These are phyloP conservation scores for Gallinago jamesoni DNA, from an alignment of 2,113 vertebrate species.

Conservation along the genomic window DNA sequence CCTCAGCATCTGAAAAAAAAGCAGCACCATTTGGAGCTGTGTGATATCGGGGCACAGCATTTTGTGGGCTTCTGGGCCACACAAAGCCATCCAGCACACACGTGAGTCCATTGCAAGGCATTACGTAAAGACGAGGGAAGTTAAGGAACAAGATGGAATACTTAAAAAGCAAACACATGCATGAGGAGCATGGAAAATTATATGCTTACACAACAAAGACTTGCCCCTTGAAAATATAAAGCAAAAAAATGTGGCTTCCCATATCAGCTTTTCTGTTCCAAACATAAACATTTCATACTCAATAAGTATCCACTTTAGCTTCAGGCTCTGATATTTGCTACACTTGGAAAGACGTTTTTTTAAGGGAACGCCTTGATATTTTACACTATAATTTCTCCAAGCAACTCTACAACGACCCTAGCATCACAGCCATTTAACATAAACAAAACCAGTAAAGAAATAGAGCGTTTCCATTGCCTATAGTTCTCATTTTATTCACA, in stretches of 20 bases:
- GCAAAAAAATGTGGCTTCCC: conserved; percentile 24
- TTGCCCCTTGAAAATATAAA: conserved; percentile 19
- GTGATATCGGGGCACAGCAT: background rate
- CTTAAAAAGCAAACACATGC: conserved; percentile 24
- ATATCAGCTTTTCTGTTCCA: background rate
- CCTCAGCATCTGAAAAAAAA: background rate
- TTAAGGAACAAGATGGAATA: background rate
- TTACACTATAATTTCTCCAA: conserved; percentile 12
- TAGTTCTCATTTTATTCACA: background rate
- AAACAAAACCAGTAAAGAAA: conserved; percentile 2
- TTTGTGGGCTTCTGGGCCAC: background rate
- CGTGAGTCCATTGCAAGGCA: background rate
- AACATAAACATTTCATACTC: conserved; percentile 62
- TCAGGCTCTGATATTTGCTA: background rate
- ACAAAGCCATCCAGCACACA: background rate
- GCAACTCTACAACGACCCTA: background rate
- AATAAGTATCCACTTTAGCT: conserved; percentile 49
- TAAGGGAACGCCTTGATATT: conserved; percentile 17
- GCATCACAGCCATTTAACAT: background rate
- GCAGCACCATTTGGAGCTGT: background rate
- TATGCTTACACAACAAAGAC: background rate
- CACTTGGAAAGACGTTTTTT: conserved; percentile 44
- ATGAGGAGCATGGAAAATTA: background rate
- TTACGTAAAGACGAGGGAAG: background rate
- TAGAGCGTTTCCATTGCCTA: background rate